These are phyloP conservation scores for Chironex yamaguchii DNA, from an alignment of 30 jellyfish, hydroid and myxozoan species.

Conservation along the genomic window DNA sequence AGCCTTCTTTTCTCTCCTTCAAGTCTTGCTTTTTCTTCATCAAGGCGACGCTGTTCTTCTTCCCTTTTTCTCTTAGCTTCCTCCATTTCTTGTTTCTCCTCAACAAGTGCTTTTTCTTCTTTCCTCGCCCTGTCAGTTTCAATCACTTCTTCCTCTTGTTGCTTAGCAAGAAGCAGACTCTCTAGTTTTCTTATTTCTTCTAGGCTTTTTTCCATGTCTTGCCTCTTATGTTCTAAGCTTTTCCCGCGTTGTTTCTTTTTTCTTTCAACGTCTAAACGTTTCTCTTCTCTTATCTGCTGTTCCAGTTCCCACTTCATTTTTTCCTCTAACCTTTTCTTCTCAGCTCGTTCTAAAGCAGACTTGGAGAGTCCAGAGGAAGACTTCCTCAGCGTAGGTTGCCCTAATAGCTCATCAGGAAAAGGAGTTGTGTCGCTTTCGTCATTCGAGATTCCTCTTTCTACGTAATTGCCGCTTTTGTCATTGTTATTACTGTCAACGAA, in stretches of 20 bases:
- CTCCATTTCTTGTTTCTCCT: constrained; percentile 36
- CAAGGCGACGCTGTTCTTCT: constrained; percentile 38
- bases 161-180: constrained; percentile 22
- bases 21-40: background rate
- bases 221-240: constrained; percentile 42
- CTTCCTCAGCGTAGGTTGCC: background rate
- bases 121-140: constrained; percentile 28
- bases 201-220: background rate
- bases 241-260: constrained; percentile 55
- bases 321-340: constrained; percentile 55
- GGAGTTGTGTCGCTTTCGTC: background rate
- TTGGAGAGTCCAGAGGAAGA: constrained; percentile 65
- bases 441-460: too few relatives aligned
- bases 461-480: background rate
- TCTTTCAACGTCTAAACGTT: constrained; percentile 58
- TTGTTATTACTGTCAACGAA: background rate
- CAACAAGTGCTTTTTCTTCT: background rate
- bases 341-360: constrained; percentile 76
- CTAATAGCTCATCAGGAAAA: background rate
- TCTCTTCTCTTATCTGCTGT: constrained; percentile 52
- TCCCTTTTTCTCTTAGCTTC: constrained; percentile 27
- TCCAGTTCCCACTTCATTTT: constrained; percentile 66
- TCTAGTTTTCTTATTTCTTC: constrained; percentile 74
- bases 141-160: constrained; percentile 40
- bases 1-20: constrained; percentile 51